Percentiles rank a stretch among this genome's conserved stretches.
phyloP scores from a whole-genome alignment of 23 tunicate species.

The Ascidia mentula region DNA sequence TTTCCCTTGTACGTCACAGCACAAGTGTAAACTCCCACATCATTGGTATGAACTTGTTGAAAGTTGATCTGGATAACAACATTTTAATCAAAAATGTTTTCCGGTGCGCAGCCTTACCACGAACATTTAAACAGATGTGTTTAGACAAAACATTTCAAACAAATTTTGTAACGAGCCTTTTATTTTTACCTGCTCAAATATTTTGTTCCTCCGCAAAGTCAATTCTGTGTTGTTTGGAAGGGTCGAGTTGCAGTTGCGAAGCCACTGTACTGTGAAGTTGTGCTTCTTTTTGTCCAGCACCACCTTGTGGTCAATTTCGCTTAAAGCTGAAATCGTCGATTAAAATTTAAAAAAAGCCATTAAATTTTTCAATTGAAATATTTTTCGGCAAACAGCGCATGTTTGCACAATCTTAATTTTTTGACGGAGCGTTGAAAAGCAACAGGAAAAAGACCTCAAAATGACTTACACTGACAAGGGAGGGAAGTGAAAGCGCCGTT shows the following conservation, averaged over 20 bases:
- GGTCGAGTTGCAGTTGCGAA: not conserved
- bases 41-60: not conserved
- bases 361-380: no score
- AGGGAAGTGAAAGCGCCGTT: not conserved
- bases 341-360: no score
- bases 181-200: not conserved
- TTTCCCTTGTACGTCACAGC: constrained; percentile 49
- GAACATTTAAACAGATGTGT: no score
- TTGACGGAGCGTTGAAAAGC: no score
- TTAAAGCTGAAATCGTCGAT: no score
- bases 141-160: no score
- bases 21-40: constrained; percentile 71
- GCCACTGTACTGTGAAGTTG: not conserved
- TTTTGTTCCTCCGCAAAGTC: not conserved
- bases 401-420: no score
- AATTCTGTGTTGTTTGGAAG: not conserved
- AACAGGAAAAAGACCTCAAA: no score
- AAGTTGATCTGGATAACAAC: not conserved
- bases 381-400: no score
- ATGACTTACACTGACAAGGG: not conserved
- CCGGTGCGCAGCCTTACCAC: no score
- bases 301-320: constrained; percentile 2
- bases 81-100: no score
- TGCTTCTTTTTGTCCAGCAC: not conserved
- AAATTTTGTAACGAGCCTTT: no score